Conservation (phyloP, 2,797 vertebrate species). For the Pristis pectinata region DNA sequence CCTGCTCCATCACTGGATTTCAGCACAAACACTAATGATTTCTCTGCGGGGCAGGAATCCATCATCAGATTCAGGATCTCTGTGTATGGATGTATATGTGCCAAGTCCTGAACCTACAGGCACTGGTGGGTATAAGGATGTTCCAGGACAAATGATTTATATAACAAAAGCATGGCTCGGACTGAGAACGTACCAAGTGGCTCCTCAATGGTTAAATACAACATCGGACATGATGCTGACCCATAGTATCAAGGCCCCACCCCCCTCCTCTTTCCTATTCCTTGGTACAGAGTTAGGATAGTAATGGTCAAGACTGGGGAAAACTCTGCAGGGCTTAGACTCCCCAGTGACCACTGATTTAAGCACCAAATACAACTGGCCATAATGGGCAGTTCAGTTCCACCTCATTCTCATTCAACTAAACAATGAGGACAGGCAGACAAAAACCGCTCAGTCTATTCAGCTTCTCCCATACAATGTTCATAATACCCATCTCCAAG, state of each 20-base stretch:
- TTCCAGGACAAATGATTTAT: too few relatives aligned
- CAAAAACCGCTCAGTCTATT: not conserved
- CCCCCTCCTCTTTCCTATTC: too few relatives aligned
- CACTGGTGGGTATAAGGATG: too few relatives aligned
- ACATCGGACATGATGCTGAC: not conserved
- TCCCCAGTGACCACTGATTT: not conserved
- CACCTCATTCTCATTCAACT: not conserved
- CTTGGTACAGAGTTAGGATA: not conserved
- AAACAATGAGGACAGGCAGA: not conserved
- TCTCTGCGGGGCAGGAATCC: too few relatives aligned
- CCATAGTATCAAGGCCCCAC: too few relatives aligned
- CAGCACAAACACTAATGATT: too few relatives aligned
- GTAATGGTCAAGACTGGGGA: not conserved
- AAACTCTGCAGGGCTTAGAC: not conserved
- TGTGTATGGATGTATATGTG: too few relatives aligned
- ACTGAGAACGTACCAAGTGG: not conserved
- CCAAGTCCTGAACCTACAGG: too few relatives aligned
- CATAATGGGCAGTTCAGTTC: not conserved
- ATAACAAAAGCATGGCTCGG: not conserved
- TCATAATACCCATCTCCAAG: not conserved
- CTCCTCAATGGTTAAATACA: not conserved
- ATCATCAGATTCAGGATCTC: too few relatives aligned
- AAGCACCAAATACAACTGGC: not conserved
- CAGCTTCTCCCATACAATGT: not conserved
- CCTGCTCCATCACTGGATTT: too few relatives aligned